phyloP scores from a whole-genome alignment of 2,888 invertebrate species.

The Anagyrus pseudococci region DNA sequence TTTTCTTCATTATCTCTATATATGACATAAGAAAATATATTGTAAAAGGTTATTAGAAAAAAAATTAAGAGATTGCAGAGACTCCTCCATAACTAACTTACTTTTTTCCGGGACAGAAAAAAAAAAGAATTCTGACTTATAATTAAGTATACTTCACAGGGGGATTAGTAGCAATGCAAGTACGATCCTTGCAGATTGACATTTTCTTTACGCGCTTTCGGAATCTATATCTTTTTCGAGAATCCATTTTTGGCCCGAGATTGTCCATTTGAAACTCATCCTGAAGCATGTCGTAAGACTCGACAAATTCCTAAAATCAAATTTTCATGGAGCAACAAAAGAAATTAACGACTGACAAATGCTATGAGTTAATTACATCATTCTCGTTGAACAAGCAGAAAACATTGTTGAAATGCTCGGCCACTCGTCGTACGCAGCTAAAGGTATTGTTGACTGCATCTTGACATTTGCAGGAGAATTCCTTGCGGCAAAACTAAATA shows the following conservation, averaged over 20 bases:
- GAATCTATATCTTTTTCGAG: conserved; percentile 42
- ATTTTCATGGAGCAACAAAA: too few relatives aligned
- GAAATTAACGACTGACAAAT: too few relatives aligned
- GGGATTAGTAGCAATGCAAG: conserved; percentile 42
- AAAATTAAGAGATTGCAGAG: too few relatives aligned
- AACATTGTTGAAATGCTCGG: conserved; percentile 65
- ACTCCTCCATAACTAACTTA: too few relatives aligned
- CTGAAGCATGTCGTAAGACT: conserved; percentile 75
- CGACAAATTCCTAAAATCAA: conserved; percentile 69
- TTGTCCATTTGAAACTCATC: conserved; percentile 81
- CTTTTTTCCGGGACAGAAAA: too few relatives aligned
- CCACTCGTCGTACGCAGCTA: conserved; percentile 75
- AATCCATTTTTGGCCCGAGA: conserved; percentile 58
- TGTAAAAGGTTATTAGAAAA: too few relatives aligned
- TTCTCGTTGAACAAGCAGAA: conserved; percentile 71
- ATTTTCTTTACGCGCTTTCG: conserved; percentile 48
- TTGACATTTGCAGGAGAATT: conserved; percentile 83
- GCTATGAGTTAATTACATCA: too few relatives aligned
- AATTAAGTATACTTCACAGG: not conserved
- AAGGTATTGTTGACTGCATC: conserved; percentile 86
- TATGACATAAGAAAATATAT: too few relatives aligned
- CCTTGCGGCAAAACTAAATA: conserved; percentile 71
- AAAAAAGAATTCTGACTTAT: too few relatives aligned
- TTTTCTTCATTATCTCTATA: too few relatives aligned
- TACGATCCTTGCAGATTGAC: conserved; percentile 43